Evolutionary conservation across 1,140 invertebrate genomes (phyloP).

Genomic region (Trypoxylus dichotomus): DNA sequence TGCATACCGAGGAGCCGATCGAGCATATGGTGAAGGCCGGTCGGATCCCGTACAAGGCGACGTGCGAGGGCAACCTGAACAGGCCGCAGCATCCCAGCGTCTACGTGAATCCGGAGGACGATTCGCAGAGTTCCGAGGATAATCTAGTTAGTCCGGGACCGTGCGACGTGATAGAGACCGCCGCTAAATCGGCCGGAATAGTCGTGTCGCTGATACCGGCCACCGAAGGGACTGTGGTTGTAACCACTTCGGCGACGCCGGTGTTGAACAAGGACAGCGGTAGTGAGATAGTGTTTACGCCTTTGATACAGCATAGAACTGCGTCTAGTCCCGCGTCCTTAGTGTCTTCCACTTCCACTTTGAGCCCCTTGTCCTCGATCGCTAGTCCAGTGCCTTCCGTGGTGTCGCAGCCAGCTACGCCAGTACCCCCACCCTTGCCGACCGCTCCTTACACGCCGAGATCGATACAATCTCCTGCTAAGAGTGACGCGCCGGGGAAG

Average conservation of each 20-base stretch:
- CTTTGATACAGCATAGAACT: slow-evolving; percentile 51
- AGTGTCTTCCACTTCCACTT: slow-evolving; percentile 65
- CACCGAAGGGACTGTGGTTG: slow-evolving; percentile 59
- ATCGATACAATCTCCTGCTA: slow-evolving; percentile 59
- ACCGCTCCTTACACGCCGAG: slow-evolving; percentile 59
- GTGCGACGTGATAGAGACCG: slow-evolving; percentile 63
- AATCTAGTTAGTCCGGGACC: slow-evolving; percentile 51
- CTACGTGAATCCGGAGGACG: slow-evolving; percentile 83
- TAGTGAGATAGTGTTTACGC: slow-evolving; percentile 57
- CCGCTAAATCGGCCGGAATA: slow-evolving; percentile 66
- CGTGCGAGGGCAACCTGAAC: slow-evolving; percentile 81
- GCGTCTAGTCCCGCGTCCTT: slow-evolving; percentile 65
- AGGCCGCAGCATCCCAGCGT: slow-evolving; percentile 81
- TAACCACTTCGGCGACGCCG: slow-evolving; percentile 58
- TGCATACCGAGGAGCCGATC: slow-evolving; percentile 89
- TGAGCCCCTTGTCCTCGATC: slow-evolving; percentile 72
- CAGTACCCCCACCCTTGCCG: slow-evolving; percentile 57
- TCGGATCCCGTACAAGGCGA: slow-evolving; percentile 87
- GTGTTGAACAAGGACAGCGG: slow-evolving; percentile 55
- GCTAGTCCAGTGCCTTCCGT: slow-evolving; percentile 60
- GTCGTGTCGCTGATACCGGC: slow-evolving; percentile 67
- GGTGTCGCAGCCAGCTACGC: slow-evolving; percentile 56
- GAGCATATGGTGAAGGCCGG: slow-evolving; percentile 93
- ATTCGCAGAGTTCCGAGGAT: slow-evolving; percentile 80
- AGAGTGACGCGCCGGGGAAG: slow-evolving; percentile 72